phyloP scores from a whole-genome alignment of 1,140 invertebrate genomes.

The Caenorhabditis inopinata region DNA sequence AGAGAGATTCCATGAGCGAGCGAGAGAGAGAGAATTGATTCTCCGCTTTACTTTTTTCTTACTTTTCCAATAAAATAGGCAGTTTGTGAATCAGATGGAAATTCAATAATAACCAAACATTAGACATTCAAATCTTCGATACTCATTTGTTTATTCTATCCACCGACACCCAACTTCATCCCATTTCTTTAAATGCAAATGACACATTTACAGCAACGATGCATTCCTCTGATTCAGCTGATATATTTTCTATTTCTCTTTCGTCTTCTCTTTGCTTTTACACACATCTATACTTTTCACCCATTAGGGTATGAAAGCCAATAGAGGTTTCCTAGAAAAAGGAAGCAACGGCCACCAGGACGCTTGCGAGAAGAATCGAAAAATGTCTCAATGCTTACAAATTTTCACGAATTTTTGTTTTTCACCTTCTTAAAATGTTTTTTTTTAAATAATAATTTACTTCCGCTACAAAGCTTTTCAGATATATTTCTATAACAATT shows the following conservation, averaged over 20 bases:
- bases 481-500: no score
- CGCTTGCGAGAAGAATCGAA: no score
- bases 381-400: no score
- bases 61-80: no score
- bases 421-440: no score
- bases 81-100: background rate
- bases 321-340: background rate
- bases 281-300: background rate
- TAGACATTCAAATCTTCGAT: background rate
- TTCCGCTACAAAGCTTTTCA: no score
- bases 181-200: background rate
- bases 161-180: background rate
- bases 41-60: background rate
- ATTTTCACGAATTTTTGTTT: no score
- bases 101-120: background rate
- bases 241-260: background rate
- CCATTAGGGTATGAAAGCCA: slow-evolving; percentile 12
- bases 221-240: slow-evolving; percentile 21
- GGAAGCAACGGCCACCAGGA: no score
- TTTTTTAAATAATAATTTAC: no score
- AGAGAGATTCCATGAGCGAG: no score
- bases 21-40: no score
- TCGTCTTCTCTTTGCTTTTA: no score
- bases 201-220: slow-evolving; percentile 28
- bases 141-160: slow-evolving; percentile 22